A percentile compares a stretch with the other conserved stretches of the same genome.
These are phyloP conservation scores for Cyprinodon diabolis DNA, from an alignment of 2,797 vertebrate species.

Conservation along the genomic window DNA sequence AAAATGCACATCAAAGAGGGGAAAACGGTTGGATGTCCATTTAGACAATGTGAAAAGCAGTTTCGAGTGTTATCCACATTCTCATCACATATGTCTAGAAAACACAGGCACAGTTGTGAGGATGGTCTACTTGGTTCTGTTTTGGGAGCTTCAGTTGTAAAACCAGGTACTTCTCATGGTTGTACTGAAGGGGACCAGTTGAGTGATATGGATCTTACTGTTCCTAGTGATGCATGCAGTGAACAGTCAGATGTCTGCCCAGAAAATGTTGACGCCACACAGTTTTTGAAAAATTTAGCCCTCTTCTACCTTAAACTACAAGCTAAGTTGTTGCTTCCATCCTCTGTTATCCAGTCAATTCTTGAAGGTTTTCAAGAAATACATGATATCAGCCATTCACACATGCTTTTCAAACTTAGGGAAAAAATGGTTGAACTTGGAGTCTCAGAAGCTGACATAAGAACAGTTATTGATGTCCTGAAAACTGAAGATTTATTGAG, in stretches of 20 bases:
- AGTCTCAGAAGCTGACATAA: neutral
- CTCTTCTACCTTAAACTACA: constrained; percentile 17
- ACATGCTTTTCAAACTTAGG: neutral
- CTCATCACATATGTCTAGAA: neutral
- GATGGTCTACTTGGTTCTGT: too few species aligned
- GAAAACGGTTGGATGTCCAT: neutral
- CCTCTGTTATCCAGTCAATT: neutral
- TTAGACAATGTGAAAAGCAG: neutral
- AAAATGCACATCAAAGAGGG: neutral
- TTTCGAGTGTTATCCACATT: neutral
- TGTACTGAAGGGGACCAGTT: too few species aligned
- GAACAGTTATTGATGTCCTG: neutral
- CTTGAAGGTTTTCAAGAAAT: constrained; percentile 7
- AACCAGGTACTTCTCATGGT: neutral
- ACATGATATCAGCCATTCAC: neutral
- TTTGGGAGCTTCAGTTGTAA: neutral
- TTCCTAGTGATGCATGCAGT: neutral
- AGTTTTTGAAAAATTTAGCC: neutral
- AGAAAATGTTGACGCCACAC: neutral
- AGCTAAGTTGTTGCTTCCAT: constrained; percentile 4
- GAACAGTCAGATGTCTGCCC: neutral
- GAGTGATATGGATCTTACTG: neutral
- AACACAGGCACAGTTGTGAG: neutral
- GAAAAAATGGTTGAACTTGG: too few species aligned
- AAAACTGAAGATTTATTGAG: too few species aligned